A percentile compares a stretch with the other conserved stretches of the same genome.
Evolutionary conservation across 2,113 vertebrate species (phyloP).

Genomic region (Gambusia affinis): DNA sequence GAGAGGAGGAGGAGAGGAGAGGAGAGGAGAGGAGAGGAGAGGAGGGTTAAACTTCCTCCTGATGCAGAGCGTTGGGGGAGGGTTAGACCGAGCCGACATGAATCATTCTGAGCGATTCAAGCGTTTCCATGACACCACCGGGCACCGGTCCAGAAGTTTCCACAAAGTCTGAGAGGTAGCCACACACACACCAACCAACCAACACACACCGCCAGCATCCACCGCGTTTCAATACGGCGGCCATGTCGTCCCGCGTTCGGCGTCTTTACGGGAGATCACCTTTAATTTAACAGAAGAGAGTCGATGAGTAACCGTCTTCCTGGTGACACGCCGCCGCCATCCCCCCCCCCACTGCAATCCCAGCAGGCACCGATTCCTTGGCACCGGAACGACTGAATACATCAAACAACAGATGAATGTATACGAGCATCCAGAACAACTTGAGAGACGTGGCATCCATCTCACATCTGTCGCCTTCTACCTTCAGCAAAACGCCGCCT

Average conservation of each 20-base stretch:
- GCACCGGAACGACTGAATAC: conserved; percentile 65
- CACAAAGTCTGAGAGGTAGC: conserved; percentile 76
- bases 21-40: conserved; percentile 21
- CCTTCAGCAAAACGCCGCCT: conserved; percentile 18
- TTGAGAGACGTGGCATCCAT: conserved; percentile 55
- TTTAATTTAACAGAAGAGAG: conserved; percentile 70
- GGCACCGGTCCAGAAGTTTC: conserved; percentile 92
- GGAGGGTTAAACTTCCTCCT: conserved; percentile 88
- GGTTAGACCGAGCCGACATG: conserved; percentile 88
- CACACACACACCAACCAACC: conserved; percentile 17
- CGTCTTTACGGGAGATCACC: conserved; percentile 49
- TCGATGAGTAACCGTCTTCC: conserved; percentile 57
- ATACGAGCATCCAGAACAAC: conserved; percentile 56
- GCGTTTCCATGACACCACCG: conserved; percentile 99
- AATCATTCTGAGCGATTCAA: conserved; percentile 96
- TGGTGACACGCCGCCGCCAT: background rate
- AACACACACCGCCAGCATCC: conserved; percentile 30
- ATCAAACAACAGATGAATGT: conserved; percentile 72
- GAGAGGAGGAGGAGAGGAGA: no score
- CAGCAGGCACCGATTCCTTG: conserved; percentile 71
- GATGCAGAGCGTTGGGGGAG: conserved; percentile 73
- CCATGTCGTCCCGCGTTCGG: conserved; percentile 39
- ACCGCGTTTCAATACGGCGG: conserved; percentile 28
- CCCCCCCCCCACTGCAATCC: conserved; percentile 26
- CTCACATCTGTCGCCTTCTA: conserved; percentile 60